Conservation (phyloP, 2,797 vertebrate genomes). For the Centroberyx gerrardi region DNA sequence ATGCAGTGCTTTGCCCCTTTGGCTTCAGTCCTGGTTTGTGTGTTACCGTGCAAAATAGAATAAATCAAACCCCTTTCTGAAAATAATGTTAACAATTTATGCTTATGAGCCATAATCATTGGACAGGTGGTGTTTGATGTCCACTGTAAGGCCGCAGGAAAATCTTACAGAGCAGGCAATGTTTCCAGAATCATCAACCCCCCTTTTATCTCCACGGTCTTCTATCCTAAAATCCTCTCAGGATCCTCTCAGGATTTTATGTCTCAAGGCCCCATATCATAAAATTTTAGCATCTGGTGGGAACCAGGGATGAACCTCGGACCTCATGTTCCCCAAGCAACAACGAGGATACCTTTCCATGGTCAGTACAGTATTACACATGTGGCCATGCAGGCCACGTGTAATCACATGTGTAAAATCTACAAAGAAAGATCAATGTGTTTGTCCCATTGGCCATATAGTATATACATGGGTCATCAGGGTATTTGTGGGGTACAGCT, state of each 20-base stretch:
- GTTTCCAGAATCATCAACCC: neutral
- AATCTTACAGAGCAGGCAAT: neutral
- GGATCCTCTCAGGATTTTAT: conserved; percentile 15
- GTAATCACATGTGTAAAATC: neutral
- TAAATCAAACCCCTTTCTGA: conserved; percentile 5
- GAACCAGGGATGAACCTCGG: no score
- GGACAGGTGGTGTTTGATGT: neutral
- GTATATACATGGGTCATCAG: no score
- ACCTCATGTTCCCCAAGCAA: no score
- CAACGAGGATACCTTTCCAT: no score
- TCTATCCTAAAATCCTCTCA: neutral
- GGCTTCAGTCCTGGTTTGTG: neutral
- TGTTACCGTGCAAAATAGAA: neutral
- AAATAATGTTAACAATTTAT: neutral
- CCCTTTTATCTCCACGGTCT: conserved; percentile 4
- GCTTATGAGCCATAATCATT: neutral
- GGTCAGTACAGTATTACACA: no score
- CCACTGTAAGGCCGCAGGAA: neutral
- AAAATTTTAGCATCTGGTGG: no score
- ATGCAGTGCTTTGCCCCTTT: conserved; percentile 10
- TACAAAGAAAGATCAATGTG: neutral
- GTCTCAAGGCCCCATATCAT: conserved; percentile 1
- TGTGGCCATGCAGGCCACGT: no score
- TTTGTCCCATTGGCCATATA: neutral
- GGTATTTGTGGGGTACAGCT: no score